phyloP scores from a whole-genome alignment of 2,888 invertebrate species.

The Drosophila merina region DNA sequence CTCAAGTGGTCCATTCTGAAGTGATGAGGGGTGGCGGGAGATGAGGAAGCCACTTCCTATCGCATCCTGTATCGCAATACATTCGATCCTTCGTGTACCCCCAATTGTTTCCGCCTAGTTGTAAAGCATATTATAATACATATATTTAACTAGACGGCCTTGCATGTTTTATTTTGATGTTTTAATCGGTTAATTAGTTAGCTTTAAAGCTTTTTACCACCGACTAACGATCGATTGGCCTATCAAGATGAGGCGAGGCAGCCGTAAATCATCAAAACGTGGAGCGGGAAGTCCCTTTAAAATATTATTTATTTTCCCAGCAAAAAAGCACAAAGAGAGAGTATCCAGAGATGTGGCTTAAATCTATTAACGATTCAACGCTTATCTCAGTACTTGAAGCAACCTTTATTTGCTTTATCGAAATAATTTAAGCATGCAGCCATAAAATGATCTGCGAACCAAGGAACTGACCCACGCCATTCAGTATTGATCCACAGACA shows the following conservation, averaged over 20 bases:
- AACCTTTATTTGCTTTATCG: not conserved
- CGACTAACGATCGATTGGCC: not conserved
- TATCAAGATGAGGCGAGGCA: conserved; percentile 1
- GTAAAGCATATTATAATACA: conserved; percentile 59
- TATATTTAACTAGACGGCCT: conserved; percentile 43
- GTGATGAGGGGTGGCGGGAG: conserved; percentile 84
- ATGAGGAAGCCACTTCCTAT: conserved; percentile 23
- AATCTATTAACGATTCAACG: not conserved
- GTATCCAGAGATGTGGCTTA: not conserved
- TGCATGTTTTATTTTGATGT: conserved; percentile 17
- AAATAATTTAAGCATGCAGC: not conserved
- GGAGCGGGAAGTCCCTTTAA: conserved; percentile 18
- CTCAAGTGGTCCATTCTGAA: conserved; percentile 99
- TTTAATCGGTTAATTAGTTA: conserved; percentile 5
- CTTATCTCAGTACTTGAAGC: conserved; percentile 18
- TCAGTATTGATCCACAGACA: not conserved
- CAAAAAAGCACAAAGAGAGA: not conserved
- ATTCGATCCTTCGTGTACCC: conserved; percentile 73
- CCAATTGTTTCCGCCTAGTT: conserved; percentile 62
- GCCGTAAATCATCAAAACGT: conserved; percentile 16
- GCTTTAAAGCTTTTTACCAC: not conserved
- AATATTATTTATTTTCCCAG: too few relatives aligned
- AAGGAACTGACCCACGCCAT: conserved; percentile 16
- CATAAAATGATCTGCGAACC: not conserved
- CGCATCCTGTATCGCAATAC: conserved; percentile 69